Conservation (phyloP, 2,888 invertebrate species). For the Platerodrilus igneus region DNA sequence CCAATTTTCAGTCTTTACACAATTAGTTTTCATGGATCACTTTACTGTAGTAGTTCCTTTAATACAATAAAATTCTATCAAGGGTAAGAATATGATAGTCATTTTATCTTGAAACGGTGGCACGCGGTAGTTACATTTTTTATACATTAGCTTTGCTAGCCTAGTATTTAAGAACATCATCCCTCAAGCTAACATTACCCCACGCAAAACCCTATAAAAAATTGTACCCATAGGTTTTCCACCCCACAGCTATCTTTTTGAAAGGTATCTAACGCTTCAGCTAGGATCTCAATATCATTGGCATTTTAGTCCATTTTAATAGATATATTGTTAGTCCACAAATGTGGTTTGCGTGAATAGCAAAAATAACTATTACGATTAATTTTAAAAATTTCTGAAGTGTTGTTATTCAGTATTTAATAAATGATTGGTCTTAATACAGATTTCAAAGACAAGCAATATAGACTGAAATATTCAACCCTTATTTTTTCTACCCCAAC, state of each 20-base stretch:
- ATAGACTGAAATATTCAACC: constrained; percentile 49
- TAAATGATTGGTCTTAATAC: no score
- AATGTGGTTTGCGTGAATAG: no score
- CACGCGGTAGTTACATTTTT: constrained; percentile 26
- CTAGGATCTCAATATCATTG: no score
- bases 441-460: constrained; percentile 20
- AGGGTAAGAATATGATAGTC: constrained; percentile 13
- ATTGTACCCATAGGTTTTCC: constrained; percentile 23
- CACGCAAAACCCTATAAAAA: constrained; percentile 27
- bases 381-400: no score
- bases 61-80: constrained; percentile 12
- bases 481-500: constrained; percentile 56
- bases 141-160: constrained; percentile 21
- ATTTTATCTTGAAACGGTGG: constrained; percentile 23
- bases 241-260: constrained; percentile 25
- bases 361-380: no score
- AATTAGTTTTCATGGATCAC: constrained; percentile 14
- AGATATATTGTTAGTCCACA: no score
- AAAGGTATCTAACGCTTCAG: constrained; percentile 13
- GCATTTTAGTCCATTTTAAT: no score
- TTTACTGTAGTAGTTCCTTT: constrained; percentile 1
- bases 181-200: constrained; percentile 24
- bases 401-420: no score
- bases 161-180: constrained; percentile 18
- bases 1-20: no score